A percentile compares a stretch with the other conserved stretches of the same genome.
Conservation (phyloP, 2,888 invertebrate genomes). For the Drepana falcataria region DNA sequence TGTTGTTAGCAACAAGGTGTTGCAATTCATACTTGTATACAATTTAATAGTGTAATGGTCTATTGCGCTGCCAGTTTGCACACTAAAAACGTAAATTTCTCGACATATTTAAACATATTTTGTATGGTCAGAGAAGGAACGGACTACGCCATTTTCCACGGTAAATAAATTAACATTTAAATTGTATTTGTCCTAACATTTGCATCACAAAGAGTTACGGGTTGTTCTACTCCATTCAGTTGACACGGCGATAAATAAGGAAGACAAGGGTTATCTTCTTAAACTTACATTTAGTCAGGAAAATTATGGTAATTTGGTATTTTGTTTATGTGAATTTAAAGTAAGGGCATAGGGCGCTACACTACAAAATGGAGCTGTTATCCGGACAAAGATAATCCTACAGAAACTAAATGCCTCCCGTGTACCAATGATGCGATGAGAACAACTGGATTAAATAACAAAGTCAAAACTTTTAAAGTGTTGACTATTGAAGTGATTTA, state of each 20-base stretch:
- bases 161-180: slow-evolving; percentile 71
- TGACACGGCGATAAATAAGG: slow-evolving; percentile 29
- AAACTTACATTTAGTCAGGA: slow-evolving; percentile 15
- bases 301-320: slow-evolving; percentile 29
- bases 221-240: slow-evolving; percentile 7
- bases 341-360: background rate
- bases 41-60: too few species aligned
- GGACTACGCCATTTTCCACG: slow-evolving; percentile 33
- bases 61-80: too few species aligned
- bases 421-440: too few species aligned
- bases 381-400: background rate
- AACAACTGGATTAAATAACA: too few species aligned
- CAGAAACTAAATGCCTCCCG: too few species aligned
- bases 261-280: slow-evolving; percentile 28
- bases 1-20: too few species aligned
- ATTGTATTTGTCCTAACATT: slow-evolving; percentile 62
- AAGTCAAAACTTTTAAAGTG: too few species aligned
- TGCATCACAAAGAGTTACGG: slow-evolving; percentile 58
- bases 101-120: background rate
- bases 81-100: too few species aligned
- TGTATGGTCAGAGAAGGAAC: slow-evolving; percentile 28
- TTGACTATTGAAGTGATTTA: too few species aligned
- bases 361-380: background rate
- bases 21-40: too few species aligned
- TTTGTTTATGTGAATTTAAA: slow-evolving; percentile 18